Percentiles rank a stretch among this genome's conserved stretches.
These are phyloP conservation scores for Drosophila ogumai DNA, from an alignment of 1,140 invertebrate species.

Conservation along the genomic window DNA sequence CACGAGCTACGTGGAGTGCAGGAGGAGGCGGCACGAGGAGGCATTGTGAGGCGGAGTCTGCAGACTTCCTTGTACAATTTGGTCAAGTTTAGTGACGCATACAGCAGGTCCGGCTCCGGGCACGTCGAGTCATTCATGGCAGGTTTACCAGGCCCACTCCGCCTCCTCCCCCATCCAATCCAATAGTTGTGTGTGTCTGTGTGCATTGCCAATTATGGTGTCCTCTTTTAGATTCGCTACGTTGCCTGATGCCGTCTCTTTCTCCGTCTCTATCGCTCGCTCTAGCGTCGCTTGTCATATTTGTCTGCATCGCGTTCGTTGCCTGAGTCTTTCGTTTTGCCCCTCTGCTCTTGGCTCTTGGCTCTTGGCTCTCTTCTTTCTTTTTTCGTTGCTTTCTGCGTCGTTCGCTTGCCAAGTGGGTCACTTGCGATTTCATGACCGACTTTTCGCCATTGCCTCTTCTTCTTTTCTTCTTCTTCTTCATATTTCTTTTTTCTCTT, in stretches of 20 bases:
- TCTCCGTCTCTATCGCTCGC: conserved; percentile 42
- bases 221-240: conserved; percentile 78
- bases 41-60: conserved; percentile 38
- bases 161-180: background rate
- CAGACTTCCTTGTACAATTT: conserved; percentile 76
- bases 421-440: conserved; percentile 83
- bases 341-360: conserved; percentile 18
- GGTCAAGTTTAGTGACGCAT: conserved; percentile 81
- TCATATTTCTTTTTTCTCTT: conserved; percentile 10
- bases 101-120: conserved; percentile 73
- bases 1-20: conserved; percentile 10
- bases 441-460: conserved; percentile 65
- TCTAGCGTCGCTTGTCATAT: conserved; percentile 74
- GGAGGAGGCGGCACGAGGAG: background rate
- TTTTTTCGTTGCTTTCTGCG: conserved; percentile 29
- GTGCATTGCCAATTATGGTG: conserved; percentile 79
- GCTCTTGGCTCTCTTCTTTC: conserved; percentile 14
- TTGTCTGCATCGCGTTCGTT: conserved; percentile 78
- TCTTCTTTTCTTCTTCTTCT: conserved; percentile 34
- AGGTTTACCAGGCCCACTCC: conserved; percentile 19
- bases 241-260: conserved; percentile 38
- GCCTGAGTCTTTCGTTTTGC: conserved; percentile 73
- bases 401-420: conserved; percentile 76
- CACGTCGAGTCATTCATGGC: conserved; percentile 65
- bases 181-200: conserved; percentile 11